Conservation (phyloP, 2,113 vertebrate species). For the Scolopax mira region DNA sequence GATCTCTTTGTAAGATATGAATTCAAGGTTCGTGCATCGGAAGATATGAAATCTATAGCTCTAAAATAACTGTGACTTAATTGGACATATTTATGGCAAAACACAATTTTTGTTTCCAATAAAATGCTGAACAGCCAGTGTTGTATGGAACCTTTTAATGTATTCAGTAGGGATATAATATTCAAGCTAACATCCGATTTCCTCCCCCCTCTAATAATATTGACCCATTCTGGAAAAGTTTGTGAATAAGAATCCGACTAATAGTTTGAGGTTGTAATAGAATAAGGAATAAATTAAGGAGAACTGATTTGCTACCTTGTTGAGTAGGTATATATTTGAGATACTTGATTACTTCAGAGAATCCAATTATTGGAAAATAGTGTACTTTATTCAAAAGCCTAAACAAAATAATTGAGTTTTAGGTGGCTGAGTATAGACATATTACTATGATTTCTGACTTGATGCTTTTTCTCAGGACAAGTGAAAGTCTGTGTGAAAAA, state of each 20-base stretch:
- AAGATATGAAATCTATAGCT: background rate
- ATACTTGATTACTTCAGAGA: background rate
- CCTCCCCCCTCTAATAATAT: background rate
- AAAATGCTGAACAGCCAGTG: background rate
- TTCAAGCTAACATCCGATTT: background rate
- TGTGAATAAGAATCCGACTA: background rate
- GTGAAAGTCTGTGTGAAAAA: background rate
- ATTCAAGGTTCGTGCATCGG: background rate
- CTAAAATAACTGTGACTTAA: background rate
- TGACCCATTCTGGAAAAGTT: background rate
- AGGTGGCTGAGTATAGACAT: background rate
- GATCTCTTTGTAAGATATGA: background rate
- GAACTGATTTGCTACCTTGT: background rate
- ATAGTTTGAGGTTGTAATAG: background rate
- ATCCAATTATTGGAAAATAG: conserved; percentile 2
- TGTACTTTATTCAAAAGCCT: background rate
- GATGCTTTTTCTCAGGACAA: background rate
- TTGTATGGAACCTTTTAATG: background rate
- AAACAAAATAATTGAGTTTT: background rate
- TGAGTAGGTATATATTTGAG: no score
- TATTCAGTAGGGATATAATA: background rate
- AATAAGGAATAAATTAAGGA: background rate
- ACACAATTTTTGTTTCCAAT: background rate
- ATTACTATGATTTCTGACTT: background rate
- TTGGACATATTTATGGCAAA: background rate